These are phyloP conservation scores for Ptychoptera contaminata DNA, from an alignment of 2,888 invertebrate species.

Conservation along the genomic window DNA sequence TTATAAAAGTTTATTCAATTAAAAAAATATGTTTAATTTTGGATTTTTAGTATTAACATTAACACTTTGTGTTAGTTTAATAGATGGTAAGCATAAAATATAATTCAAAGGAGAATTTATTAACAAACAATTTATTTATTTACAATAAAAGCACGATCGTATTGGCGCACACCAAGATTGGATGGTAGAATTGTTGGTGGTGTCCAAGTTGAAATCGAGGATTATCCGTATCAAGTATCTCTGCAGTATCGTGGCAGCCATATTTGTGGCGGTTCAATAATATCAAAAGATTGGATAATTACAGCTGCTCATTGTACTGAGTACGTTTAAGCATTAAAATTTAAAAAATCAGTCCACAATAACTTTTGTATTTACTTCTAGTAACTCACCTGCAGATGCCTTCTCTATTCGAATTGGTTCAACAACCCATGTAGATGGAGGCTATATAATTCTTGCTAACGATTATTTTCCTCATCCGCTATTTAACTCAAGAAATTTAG, in stretches of 20 bases:
- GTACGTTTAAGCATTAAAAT: conserved; percentile 14
- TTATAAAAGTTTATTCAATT: too few relatives aligned
- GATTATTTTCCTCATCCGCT: conserved; percentile 35
- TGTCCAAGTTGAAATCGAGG: conserved; percentile 25
- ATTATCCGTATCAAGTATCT: conserved; percentile 28
- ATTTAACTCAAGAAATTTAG: conserved; percentile 34
- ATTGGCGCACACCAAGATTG: conserved; percentile 17
- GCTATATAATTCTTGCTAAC: conserved; percentile 34
- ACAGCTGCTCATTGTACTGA: conserved; percentile 30
- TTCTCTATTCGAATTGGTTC: conserved; percentile 38
- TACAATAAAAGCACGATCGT: too few relatives aligned
- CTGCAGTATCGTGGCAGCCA: conserved; percentile 21
- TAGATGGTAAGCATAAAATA: too few relatives aligned
- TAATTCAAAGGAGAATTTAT: too few relatives aligned
- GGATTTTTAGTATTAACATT: too few relatives aligned
- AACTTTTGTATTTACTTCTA: conserved; percentile 9
- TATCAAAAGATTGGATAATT: conserved; percentile 23
- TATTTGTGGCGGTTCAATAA: conserved; percentile 28
- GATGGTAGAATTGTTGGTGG: conserved; percentile 31
- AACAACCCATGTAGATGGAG: conserved; percentile 32
- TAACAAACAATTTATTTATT: too few relatives aligned
- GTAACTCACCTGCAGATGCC: conserved; percentile 17
- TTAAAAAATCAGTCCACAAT: background rate
- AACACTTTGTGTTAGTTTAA: too few relatives aligned
- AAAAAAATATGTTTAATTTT: too few relatives aligned